Conservation (phyloP, 2,797 vertebrate genomes). For the Neopelma chrysocephalum region DNA sequence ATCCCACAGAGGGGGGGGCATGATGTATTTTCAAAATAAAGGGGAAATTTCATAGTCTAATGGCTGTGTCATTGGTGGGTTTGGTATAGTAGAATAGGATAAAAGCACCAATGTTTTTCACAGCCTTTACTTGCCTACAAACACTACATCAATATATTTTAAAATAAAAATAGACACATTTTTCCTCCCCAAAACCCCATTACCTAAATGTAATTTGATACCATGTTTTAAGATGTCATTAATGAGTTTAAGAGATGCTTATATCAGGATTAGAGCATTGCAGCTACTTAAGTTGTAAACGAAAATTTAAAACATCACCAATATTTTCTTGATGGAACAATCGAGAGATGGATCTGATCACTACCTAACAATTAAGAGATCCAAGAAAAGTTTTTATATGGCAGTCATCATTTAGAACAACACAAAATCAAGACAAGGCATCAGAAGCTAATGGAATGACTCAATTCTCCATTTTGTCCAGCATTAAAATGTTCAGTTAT, state of each 20-base stretch:
- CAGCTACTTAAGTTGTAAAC: constrained; percentile 40
- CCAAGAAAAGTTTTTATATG: not conserved
- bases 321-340: constrained; percentile 55
- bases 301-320: constrained; percentile 47
- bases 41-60: not conserved
- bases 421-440: constrained; percentile 2
- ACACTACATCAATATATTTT: not conserved
- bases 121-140: not conserved
- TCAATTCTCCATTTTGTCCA: constrained; percentile 54
- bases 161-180: not conserved
- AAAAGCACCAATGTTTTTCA: not conserved
- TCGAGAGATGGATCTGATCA: constrained; percentile 35
- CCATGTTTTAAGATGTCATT: constrained; percentile 18
- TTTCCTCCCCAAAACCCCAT: not conserved
- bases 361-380: constrained; percentile 42
- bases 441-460: constrained; percentile 27
- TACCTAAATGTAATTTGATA: not conserved
- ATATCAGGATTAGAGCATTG: constrained; percentile 15
- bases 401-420: constrained; percentile 47
- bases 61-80: no score
- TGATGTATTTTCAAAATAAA: not conserved
- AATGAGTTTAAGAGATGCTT: constrained; percentile 49
- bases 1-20: not conserved
- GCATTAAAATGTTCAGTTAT: not conserved
- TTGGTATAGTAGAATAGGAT: not conserved